These are phyloP conservation scores for Sebastes taczanowskii DNA, from an alignment of 2,797 vertebrate genomes.

Conservation along the genomic window DNA sequence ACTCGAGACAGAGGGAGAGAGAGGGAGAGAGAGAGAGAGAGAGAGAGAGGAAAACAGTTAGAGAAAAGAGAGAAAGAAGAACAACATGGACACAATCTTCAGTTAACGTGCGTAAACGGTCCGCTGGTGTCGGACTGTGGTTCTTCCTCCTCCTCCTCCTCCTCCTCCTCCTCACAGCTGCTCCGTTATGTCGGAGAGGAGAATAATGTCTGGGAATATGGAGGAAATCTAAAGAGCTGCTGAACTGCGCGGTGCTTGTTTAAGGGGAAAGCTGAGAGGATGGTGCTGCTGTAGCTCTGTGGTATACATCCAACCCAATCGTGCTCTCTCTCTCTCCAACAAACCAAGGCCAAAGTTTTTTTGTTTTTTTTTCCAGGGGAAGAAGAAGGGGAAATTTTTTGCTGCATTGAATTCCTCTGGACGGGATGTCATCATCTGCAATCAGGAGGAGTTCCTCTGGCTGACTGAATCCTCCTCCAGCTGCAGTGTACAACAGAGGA, in stretches of 20 bases:
- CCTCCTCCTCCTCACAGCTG: constrained; percentile 25
- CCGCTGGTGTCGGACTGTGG: constrained; percentile 7
- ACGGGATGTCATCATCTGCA: constrained; percentile 74
- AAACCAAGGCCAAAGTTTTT: constrained; percentile 49
- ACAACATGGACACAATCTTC: constrained; percentile 45
- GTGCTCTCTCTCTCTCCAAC: constrained; percentile 19
- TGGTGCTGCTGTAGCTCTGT: constrained; percentile 35
- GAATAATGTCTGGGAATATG: constrained; percentile 66
- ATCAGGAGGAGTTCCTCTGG: constrained; percentile 65
- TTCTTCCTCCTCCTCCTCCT: constrained; percentile 4
- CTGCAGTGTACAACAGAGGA: constrained; percentile 35
- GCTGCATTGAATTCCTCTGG: constrained; percentile 77
- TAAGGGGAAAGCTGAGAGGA: constrained; percentile 32
- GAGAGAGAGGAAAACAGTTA: constrained; percentile 34
- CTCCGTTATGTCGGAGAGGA: constrained; percentile 57
- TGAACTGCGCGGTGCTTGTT: constrained; percentile 42
- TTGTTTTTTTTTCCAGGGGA: neutral
- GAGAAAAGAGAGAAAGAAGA: constrained; percentile 24
- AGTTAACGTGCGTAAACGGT: neutral
- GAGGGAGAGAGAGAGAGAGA: constrained; percentile 24
- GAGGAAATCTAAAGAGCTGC: constrained; percentile 59
- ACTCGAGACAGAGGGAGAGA: constrained; percentile 31
- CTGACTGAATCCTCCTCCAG: constrained; percentile 59
- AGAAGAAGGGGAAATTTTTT: constrained; percentile 57
- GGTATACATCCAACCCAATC: neutral